Percentiles rank a stretch among this genome's conserved stretches.
Evolutionary conservation across 1,140 invertebrate species (phyloP).

Genomic region (Phocides pigmalion): DNA sequence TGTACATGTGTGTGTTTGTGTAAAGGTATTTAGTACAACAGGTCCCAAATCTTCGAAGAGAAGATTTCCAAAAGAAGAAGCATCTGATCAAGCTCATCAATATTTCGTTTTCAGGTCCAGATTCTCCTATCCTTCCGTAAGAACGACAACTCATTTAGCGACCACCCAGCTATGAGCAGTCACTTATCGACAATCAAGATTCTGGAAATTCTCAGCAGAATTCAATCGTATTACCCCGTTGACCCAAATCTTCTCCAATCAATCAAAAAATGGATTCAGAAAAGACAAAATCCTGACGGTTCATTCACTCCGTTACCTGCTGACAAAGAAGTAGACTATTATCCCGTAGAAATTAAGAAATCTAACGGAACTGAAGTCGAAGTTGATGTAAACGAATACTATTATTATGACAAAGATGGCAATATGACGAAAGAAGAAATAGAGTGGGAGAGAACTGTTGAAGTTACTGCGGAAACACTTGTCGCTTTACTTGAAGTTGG

Average conservation of each 20-base stretch:
- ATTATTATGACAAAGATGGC: slow-evolving; percentile 77
- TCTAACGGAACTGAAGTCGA: slow-evolving; percentile 60
- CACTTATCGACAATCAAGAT: slow-evolving; percentile 84
- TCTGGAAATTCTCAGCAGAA: slow-evolving; percentile 84
- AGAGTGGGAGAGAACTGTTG: slow-evolving; percentile 81
- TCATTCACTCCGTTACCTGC: slow-evolving; percentile 84
- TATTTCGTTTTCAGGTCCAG: slow-evolving; percentile 82
- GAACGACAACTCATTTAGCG: slow-evolving; percentile 86
- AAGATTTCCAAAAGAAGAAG: too few species aligned
- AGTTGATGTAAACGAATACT: slow-evolving; percentile 71
- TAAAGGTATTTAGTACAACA: too few species aligned
- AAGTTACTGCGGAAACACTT: slow-evolving; percentile 86
- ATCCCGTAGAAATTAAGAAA: slow-evolving; percentile 70
- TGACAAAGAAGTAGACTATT: slow-evolving; percentile 83
- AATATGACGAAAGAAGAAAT: slow-evolving; percentile 79
- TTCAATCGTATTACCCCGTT: slow-evolving; percentile 84
- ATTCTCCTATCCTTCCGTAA: slow-evolving; percentile 85
- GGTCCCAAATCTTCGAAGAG: too few species aligned
- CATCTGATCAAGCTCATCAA: too few species aligned
- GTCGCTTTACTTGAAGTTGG: slow-evolving; percentile 85
- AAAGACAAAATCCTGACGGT: slow-evolving; percentile 85
- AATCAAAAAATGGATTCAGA: slow-evolving; percentile 85
- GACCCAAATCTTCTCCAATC: slow-evolving; percentile 85
- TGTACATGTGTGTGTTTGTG: too few species aligned
- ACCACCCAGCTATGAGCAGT: slow-evolving; percentile 85